Base-by-base conservation (phyloP, 2,113 vertebrate species). In the Nettapus auritus region DNA sequence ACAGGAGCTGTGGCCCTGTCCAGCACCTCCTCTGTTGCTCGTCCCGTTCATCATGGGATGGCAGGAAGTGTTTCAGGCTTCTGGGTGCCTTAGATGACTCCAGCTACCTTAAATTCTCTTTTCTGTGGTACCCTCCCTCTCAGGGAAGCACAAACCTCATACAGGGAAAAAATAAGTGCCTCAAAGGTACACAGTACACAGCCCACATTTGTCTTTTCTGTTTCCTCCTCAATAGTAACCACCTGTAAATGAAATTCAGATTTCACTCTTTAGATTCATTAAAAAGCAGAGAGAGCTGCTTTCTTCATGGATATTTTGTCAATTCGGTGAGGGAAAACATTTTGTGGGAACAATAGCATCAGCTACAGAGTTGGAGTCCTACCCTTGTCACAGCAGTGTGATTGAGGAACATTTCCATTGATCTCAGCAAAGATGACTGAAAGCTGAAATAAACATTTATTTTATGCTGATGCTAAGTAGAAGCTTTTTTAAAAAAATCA, bases 381-480 rank as follows among this genome's bases (percentile, higher is more conserved):
- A 18, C 44, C 19, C 53, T 76, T 18, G 42, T 70, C 62, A 55
- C 8, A 81, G 68, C 8, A 63, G 38, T 11, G 25, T 14, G 19
- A 8, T 1, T 25, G 20, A 80, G 50, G 64, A 83, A 66, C 13
- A 29, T 42, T 85, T 59, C 63, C 18, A 33, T 5, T 80, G 78
- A 76, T 28, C 33, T 36, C 36, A 33, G 34, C 9, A 9, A 80
- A 59, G 13, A 6, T 66, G 34, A 60, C 22, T 19, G 62, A 88
- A 84, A 89, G 74, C 28, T 59, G n/a, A 84, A 94, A 82, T 71
- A 76, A 92, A 77, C 28, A 55, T 81, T 84, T 66, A 68, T 83
- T 85, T 93, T 95, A 87, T 63, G 10, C 74, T 82, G 38, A 76
- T 53, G 29, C 56, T 62, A 79, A 92, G 64, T 53, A 73, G 46